These are phyloP conservation scores for Cephus pygmeus DNA, from an alignment of 2,888 invertebrate species.

Conservation along the genomic window DNA sequence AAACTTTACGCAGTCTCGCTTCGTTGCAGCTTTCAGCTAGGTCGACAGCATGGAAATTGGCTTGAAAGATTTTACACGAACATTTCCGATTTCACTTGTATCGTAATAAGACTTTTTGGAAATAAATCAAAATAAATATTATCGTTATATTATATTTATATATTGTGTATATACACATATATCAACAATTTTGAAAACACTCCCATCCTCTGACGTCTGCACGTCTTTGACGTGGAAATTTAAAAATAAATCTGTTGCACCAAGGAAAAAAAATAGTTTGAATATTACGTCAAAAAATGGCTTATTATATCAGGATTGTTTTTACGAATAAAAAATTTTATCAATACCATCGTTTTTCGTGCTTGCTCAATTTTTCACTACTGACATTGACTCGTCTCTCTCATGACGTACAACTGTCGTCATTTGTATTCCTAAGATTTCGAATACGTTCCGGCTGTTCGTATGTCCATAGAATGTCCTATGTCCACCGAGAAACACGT, in stretches of 20 bases:
- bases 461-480: neutral
- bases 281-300: neutral
- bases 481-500: neutral
- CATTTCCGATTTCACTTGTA: neutral
- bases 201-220: neutral
- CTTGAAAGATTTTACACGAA: neutral
- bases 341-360: neutral
- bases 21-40: neutral
- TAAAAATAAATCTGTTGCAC: neutral
- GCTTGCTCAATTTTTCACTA: neutral
- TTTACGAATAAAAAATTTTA: neutral
- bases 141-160: no score
- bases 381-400: neutral
- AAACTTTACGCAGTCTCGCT: neutral
- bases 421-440: neutral
- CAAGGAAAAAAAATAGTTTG: neutral
- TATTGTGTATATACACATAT: no score
- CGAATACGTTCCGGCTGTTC: neutral
- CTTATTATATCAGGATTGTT: neutral
- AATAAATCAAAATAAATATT: neutral
- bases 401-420: neutral
- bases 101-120: neutral
- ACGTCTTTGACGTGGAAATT: neutral
- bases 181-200: neutral
- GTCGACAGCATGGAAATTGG: neutral